phyloP scores from a whole-genome alignment of 1,140 invertebrate genomes.

The Thaumatotibia leucotreta region DNA sequence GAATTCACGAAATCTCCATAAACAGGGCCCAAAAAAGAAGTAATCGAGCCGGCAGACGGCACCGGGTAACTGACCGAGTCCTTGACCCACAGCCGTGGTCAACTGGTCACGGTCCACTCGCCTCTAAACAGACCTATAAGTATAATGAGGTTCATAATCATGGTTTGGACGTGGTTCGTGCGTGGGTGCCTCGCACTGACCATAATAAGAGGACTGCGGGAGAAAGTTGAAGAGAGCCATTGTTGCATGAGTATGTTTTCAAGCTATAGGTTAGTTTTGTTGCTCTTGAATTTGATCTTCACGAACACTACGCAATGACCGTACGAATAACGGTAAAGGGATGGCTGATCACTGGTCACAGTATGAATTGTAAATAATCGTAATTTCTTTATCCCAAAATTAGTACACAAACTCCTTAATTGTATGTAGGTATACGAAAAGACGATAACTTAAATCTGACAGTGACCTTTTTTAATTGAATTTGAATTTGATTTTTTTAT shows the following conservation, averaged over 20 bases:
- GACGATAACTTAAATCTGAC: too few species aligned
- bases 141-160: slow-evolving; percentile 11
- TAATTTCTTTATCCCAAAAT: too few species aligned
- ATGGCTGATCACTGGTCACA: too few species aligned
- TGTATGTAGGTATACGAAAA: too few species aligned
- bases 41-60: slow-evolving; percentile 23
- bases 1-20: slow-evolving; percentile 17
- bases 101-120: slow-evolving; percentile 9
- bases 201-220: background rate
- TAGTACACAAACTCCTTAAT: too few species aligned
- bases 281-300: too few species aligned
- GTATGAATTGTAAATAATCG: too few species aligned
- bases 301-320: too few species aligned
- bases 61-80: slow-evolving; percentile 44
- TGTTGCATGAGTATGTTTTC: background rate
- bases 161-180: background rate
- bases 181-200: background rate
- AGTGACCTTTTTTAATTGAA: too few species aligned
- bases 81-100: slow-evolving; percentile 38
- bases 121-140: slow-evolving; percentile 15
- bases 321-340: too few species aligned
- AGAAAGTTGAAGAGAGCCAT: background rate
- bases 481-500: too few species aligned
- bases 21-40: slow-evolving; percentile 33
- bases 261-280: too few species aligned